Evolutionary conservation across 2,113 vertebrate genomes (phyloP), one percentile per base, ranked within the genome.

Genomic region (Spilogale gracilis): DNA sequence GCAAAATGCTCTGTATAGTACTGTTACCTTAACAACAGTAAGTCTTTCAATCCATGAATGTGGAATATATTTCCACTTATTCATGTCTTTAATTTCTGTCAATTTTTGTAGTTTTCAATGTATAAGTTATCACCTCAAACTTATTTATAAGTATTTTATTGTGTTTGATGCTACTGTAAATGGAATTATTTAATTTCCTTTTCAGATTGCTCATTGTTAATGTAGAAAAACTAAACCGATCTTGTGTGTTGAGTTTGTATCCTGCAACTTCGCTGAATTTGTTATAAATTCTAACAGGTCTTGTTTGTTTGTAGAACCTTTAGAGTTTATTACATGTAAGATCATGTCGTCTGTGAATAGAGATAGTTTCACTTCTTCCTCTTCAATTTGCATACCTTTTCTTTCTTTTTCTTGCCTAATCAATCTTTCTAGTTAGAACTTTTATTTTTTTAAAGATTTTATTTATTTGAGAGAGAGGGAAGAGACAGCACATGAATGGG

Each of bases 131-230:
- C 16, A 43, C 30, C 30, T 88, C 30, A 71, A 25, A 92, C n/a
- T 60, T 71, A 87, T n/a, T 80, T 48, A 16, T 32, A 85, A 93
- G 52, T 61, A 61, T 89, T 71, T 88, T 71, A 89, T 81, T 94
- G 65, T 61, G 23, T 16, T 81, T 89, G 85, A 89, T 89, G 76
- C 23, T 73, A 81, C 50, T 71, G 13, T 43, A 73, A 89, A 94
- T 81, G 54, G 43, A 89, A 81, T 61, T 71, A 38, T 17, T 94
- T 94, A 93, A 54, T 25, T 78, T 43, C 30, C 54, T 81, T 94
- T 89, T 32, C 16, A 94, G 12, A 52, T 43, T 89, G 54, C 69
- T 52, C 32, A 81, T 27, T 80, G 32, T 54, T 43, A 91, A 67
- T 13, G 11, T 52, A 60, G 21, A 80, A 32, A 94, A 89, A 89